phyloP scores from a whole-genome alignment of 2,888 invertebrate species.

The Euplagia quadripunctaria region DNA sequence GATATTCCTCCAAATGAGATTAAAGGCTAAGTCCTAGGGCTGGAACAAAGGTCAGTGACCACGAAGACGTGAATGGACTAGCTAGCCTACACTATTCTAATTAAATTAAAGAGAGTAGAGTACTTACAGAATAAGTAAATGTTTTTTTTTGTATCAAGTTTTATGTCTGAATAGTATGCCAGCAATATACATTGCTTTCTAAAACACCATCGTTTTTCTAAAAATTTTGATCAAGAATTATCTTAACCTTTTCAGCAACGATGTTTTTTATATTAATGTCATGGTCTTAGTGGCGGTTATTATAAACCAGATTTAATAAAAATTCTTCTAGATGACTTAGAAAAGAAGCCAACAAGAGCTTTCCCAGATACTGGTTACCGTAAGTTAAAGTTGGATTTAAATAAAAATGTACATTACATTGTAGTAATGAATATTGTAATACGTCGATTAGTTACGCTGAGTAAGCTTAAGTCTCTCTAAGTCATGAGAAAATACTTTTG shows the following conservation, averaged over 20 bases:
- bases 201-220: background rate
- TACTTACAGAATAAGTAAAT: background rate
- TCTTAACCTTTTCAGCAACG: background rate
- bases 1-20: slow-evolving; percentile 52
- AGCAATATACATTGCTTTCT: no score
- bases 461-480: no score
- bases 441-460: no score
- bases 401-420: background rate
- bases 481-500: no score
- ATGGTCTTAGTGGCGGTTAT: background rate
- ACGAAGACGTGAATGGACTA: slow-evolving; percentile 16
- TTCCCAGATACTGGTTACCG: background rate
- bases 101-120: background rate
- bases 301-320: background rate
- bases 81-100: slow-evolving; percentile 4
- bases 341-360: background rate
- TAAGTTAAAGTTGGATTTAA: background rate
- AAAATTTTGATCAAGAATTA: background rate
- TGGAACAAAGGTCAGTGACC: slow-evolving; percentile 26
- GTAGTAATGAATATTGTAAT: background rate
- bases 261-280: background rate
- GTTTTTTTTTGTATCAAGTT: no score
- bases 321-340: background rate
- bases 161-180: no score
- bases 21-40: slow-evolving; percentile 53